These are phyloP conservation scores for Schizothorax lantsangensis DNA, from an alignment of 2,797 vertebrate species.

Conservation along the genomic window DNA sequence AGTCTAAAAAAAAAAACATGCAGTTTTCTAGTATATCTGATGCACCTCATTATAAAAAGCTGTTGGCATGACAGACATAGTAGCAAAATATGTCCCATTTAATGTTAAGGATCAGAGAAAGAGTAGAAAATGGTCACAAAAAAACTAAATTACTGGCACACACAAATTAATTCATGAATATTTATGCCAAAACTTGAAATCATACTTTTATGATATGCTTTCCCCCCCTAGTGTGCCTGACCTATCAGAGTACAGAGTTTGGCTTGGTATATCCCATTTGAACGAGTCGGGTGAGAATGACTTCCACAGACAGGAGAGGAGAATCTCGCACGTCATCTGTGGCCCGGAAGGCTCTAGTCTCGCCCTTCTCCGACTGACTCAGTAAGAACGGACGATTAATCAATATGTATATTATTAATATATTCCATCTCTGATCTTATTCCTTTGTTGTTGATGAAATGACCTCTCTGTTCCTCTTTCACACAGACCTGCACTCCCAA, in stretches of 20 bases:
- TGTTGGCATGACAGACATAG: neutral
- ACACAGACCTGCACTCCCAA: constrained; percentile 86
- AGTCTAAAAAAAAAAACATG: neutral
- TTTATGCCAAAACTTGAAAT: neutral
- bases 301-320: constrained; percentile 86
- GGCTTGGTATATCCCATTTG: constrained; percentile 91
- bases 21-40: neutral
- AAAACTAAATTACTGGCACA: neutral
- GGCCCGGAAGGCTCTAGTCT: constrained; percentile 92
- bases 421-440: neutral
- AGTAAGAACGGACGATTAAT: constrained; percentile 76
- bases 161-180: neutral
- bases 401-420: neutral
- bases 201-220: neutral
- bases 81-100: neutral
- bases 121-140: neutral
- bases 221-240: constrained; percentile 83
- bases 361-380: constrained; percentile 89
- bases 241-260: constrained; percentile 91
- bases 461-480: constrained; percentile 72
- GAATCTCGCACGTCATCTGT: constrained; percentile 91
- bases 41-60: neutral
- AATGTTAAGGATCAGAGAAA: neutral
- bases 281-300: constrained; percentile 82
- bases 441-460: constrained; percentile 63